phyloP scores from a whole-genome alignment of 2,888 invertebrate genomes.

The Elegia similella region DNA sequence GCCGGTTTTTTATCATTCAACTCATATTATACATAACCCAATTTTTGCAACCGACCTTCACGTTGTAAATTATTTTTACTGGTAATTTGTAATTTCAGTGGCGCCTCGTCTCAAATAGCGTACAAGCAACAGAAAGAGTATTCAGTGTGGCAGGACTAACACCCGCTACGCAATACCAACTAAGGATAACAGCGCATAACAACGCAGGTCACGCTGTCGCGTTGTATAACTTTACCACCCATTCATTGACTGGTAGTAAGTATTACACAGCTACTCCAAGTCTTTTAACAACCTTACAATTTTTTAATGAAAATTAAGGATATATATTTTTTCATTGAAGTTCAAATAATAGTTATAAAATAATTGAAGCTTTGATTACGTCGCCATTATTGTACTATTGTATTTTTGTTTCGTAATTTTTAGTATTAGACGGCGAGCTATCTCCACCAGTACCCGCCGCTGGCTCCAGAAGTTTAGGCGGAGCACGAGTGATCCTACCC shows the following conservation, averaged over 20 bases:
- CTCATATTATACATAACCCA: too few species aligned
- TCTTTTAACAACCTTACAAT: too few species aligned
- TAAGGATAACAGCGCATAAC: constrained; percentile 90
- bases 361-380: too few species aligned
- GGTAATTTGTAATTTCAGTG: constrained; percentile 69
- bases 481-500: constrained; percentile 84
- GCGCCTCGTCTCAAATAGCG: constrained; percentile 91
- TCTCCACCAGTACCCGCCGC: constrained; percentile 85
- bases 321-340: too few species aligned
- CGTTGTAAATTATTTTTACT: too few species aligned
- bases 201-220: constrained; percentile 93
- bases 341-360: too few species aligned
- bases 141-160: constrained; percentile 89
- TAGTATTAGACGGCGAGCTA: constrained; percentile 83
- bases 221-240: constrained; percentile 92
- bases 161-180: constrained; percentile 88
- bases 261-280: constrained; percentile 27
- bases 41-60: too few species aligned
- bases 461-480: constrained; percentile 84
- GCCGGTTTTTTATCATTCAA: too few species aligned
- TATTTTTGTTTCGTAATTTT: constrained; percentile 7
- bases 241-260: constrained; percentile 88
- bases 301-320: too few species aligned
- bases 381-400: too few species aligned
- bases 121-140: constrained; percentile 90